phyloP scores from a whole-genome alignment of 2,797 vertebrate species.

The Phyllotis vaccarum region DNA sequence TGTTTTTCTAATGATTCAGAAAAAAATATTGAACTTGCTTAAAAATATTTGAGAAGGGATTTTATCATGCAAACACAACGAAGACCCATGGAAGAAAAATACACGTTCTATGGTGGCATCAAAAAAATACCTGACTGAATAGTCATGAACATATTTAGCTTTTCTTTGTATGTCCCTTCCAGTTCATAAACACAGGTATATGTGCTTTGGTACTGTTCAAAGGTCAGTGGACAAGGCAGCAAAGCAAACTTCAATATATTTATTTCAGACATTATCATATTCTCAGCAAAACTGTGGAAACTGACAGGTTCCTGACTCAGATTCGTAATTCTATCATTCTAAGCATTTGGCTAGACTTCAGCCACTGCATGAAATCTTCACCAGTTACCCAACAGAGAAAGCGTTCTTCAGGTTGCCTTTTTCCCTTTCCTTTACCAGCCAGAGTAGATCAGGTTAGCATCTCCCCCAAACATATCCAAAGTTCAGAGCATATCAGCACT shows the following conservation, averaged over 20 bases:
- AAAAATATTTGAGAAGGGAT: not conserved
- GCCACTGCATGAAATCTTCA: not conserved
- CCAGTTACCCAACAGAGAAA: not conserved
- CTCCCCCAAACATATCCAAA: not conserved
- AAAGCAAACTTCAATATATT: not conserved
- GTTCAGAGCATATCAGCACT: not conserved
- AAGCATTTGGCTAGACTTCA: not conserved
- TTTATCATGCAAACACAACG: constrained; percentile 19
- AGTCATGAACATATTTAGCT: not conserved
- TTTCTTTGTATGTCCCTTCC: not conserved
- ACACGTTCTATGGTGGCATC: not conserved
- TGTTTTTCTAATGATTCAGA: not conserved
- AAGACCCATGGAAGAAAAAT: not conserved
- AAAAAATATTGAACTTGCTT: not conserved
- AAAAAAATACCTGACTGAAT: not conserved
- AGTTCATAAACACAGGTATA: not conserved
- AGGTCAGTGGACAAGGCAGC: not conserved
- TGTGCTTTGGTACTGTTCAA: not conserved
- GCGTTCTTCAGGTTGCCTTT: not conserved
- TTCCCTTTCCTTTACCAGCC: not conserved
- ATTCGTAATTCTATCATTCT: not conserved
- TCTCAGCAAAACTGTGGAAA: not conserved
- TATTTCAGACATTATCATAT: not conserved
- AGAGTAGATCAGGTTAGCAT: not conserved
- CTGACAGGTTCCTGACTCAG: not conserved